phyloP scores from a whole-genome alignment of 2,113 vertebrate genomes.

The Megatriorchis doriae region DNA sequence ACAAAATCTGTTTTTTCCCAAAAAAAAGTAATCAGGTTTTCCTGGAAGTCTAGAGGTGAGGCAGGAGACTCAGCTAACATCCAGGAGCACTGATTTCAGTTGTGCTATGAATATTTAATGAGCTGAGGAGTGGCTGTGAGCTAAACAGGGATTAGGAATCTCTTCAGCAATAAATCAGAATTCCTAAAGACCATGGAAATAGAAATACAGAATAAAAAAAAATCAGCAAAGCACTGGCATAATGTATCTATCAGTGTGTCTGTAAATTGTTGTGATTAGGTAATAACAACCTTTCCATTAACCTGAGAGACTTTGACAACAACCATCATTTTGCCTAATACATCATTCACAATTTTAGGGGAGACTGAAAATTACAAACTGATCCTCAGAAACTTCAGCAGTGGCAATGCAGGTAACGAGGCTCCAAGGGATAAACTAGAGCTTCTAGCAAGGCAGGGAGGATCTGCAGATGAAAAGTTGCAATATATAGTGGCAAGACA shows the following conservation, averaged over 20 bases:
- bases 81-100: neutral
- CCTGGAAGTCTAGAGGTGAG: neutral
- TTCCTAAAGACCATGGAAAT: neutral
- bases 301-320: slow-evolving; percentile 20
- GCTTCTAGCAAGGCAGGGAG: neutral
- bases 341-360: neutral
- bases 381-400: neutral
- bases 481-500: neutral
- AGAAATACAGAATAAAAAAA: neutral
- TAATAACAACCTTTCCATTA: neutral
- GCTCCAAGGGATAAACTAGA: too few relatives aligned
- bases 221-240: neutral
- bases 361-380: neutral
- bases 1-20: neutral
- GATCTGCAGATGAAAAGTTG: neutral
- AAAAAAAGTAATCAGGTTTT: neutral
- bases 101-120: neutral
- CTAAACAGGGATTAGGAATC: neutral
- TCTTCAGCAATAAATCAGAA: neutral
- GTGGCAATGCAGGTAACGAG: neutral
- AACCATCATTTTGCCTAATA: neutral
- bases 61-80: neutral
- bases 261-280: neutral
- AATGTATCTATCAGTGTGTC: too few relatives aligned
- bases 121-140: neutral